These are phyloP conservation scores for Tinea pellionella DNA, from an alignment of 2,888 invertebrate genomes.

Conservation along the genomic window DNA sequence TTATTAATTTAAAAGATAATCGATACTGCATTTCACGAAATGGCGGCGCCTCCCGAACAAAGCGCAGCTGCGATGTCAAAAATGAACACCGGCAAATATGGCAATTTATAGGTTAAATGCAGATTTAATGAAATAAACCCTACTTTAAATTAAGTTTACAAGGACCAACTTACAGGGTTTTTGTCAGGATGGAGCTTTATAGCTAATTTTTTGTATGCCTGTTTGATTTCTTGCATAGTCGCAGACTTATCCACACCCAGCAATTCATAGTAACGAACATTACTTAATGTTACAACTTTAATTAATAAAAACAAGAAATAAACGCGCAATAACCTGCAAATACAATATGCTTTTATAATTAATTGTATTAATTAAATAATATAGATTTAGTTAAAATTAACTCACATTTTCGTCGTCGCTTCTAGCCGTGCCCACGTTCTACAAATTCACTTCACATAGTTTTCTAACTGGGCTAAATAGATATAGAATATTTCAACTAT, in stretches of 20 bases:
- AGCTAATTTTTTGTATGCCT: constrained; percentile 83
- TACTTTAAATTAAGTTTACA: background rate
- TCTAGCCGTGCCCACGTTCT: background rate
- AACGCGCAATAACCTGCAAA: background rate
- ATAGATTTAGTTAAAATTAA: background rate
- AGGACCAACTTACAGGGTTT: constrained; percentile 58
- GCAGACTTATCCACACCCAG: constrained; percentile 76
- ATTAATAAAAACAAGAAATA: constrained; percentile 16
- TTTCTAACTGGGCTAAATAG: background rate
- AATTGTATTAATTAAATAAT: background rate
- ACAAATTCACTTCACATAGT: background rate
- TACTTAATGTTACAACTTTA: constrained; percentile 35
- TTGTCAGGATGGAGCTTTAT: constrained; percentile 83
- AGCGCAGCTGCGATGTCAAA: too few species aligned
- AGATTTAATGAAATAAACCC: too few species aligned
- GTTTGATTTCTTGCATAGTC: constrained; percentile 76
- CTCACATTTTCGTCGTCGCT: background rate
- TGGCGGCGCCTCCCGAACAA: too few species aligned
- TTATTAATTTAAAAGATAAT: background rate
- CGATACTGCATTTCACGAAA: too few species aligned
- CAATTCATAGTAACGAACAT: constrained; percentile 70
- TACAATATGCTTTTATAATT: background rate
- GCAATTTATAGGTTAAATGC: too few species aligned
- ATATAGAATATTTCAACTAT: background rate
- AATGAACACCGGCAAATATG: too few species aligned